Base-by-base conservation (phyloP, 2,113 vertebrate genomes). In the Piliocolobus tephrosceles region DNA sequence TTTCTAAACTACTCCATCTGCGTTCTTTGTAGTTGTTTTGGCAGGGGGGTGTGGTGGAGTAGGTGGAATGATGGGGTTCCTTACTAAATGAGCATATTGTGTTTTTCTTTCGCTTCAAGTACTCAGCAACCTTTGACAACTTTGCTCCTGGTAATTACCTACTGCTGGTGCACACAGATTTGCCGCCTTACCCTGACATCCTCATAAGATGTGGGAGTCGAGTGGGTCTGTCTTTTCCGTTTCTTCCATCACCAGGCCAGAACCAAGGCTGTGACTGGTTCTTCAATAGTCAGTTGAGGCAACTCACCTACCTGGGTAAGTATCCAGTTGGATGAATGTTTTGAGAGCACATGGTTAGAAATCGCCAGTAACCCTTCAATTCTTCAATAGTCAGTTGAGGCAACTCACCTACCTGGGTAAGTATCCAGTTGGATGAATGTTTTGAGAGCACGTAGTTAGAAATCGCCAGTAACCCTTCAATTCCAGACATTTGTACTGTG, bases 241-340 rank as follows among this genome's bases (percentile, higher is more conserved):
- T 40, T 0, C 80, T 52, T 9, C 98, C 99, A 73, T 98, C 83
- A 0, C 98, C 98, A 0, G 2, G 25, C 35, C 95, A 81, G 2
- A 95, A 98, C 11, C 93, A 93, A 66, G 91, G 82, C 95, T 99
- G 99, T 91, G 99, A 99, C 8, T 99, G 99, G 98, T 98, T 98
- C 61, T 98, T 98, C 11, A 86, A 97, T 73, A 97, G 43, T 40
- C 95, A 66, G 0, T 32, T 92, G 72, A 91, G 96, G 55, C 98
- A 97, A 14, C 55, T 99, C 73, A 98, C 95, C 35, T 99, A 99
- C 25, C 70, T 99, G 91, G 98, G 99, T 99, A 98, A 98, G 98
- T 97, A 17, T n/a, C 68, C 17, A 66, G 35, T 1, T 35, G 58
- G 5, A 35, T 22, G 30, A n/a, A 20, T 0, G 38, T 72, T 47